Conservation (phyloP, 2,113 vertebrate genomes). For the Corythoichthys haematopterus region DNA sequence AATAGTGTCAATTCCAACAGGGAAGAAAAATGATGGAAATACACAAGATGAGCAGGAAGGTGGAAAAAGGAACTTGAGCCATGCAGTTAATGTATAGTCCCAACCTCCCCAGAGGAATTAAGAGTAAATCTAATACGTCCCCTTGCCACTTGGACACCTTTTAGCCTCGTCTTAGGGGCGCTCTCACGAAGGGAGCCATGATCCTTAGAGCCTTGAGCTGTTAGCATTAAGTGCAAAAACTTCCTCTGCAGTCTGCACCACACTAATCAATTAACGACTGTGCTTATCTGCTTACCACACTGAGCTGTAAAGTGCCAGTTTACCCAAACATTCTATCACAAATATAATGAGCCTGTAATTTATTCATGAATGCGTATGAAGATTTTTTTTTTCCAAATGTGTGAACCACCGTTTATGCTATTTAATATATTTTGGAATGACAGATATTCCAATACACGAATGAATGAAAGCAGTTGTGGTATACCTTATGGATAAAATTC, state of each 20-base stretch:
- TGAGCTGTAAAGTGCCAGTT: slow-evolving; percentile 6
- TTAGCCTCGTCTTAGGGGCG: slow-evolving; percentile 35
- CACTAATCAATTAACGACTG: slow-evolving; percentile 56
- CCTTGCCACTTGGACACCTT: slow-evolving; percentile 33
- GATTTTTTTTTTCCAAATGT: neutral
- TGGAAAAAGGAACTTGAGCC: slow-evolving; percentile 11
- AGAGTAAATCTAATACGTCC: slow-evolving; percentile 51
- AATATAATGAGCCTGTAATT: neutral
- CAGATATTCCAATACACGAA: neutral
- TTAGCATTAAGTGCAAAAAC: slow-evolving; percentile 52
- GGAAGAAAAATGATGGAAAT: neutral
- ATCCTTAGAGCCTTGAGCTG: slow-evolving; percentile 41
- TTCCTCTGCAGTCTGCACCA: slow-evolving; percentile 33
- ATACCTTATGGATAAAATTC: neutral
- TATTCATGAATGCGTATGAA: neutral
- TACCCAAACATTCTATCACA: neutral
- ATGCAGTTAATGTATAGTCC: slow-evolving; percentile 26
- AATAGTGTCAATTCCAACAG: slow-evolving; percentile 11
- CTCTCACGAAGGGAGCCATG: slow-evolving; percentile 37
- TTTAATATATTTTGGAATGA: neutral
- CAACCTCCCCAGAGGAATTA: slow-evolving; percentile 50
- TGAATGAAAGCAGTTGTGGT: neutral
- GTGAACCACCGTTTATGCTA: neutral
- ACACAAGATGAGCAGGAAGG: slow-evolving; percentile 10
- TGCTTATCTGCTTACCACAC: slow-evolving; percentile 35